These are phyloP conservation scores for Tholera decimalis DNA, from an alignment of 2,888 invertebrate species.

Conservation along the genomic window DNA sequence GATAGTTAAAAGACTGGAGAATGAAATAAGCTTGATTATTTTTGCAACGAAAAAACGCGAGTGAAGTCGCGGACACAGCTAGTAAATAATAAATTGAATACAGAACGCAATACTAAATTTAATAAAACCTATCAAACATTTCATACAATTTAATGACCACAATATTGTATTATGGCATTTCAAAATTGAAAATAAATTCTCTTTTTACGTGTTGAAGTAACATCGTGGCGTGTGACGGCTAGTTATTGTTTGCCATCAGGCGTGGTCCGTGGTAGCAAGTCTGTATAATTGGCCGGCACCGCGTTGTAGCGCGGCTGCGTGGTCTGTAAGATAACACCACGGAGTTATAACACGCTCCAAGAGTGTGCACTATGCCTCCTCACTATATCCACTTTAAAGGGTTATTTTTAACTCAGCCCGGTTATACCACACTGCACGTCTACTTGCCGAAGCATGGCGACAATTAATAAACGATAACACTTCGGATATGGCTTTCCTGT, in stretches of 20 bases:
- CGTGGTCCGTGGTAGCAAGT: conserved; percentile 58
- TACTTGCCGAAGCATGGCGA: conserved; percentile 57
- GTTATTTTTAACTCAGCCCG: conserved; percentile 61
- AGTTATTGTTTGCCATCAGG: conserved; percentile 64
- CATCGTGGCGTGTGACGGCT: conserved; percentile 61
- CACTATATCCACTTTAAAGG: conserved; percentile 26
- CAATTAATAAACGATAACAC: conserved; percentile 62
- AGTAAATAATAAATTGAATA: conserved; percentile 15
- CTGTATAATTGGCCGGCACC: conserved; percentile 76
- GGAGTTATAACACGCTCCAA: conserved; percentile 53
- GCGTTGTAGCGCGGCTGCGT: conserved; percentile 43
- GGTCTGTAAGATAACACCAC: conserved; percentile 72
- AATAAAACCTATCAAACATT: conserved; percentile 40
- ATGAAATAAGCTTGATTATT: too few relatives aligned
- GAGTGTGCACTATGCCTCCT: conserved; percentile 51
- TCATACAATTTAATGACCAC: conserved; percentile 34
- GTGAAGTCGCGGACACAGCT: too few relatives aligned
- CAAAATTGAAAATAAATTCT: conserved; percentile 47
- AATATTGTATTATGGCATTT: conserved; percentile 37
- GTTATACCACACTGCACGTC: conserved; percentile 39
- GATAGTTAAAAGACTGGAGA: too few relatives aligned
- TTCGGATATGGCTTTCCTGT: conserved; percentile 66
- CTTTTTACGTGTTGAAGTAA: conserved; percentile 45
- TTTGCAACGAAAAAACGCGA: too few relatives aligned
- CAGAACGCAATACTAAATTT: conserved; percentile 26